phyloP scores from a whole-genome alignment of 2,888 invertebrate genomes.

The Mesodorylaimus sp. region DNA sequence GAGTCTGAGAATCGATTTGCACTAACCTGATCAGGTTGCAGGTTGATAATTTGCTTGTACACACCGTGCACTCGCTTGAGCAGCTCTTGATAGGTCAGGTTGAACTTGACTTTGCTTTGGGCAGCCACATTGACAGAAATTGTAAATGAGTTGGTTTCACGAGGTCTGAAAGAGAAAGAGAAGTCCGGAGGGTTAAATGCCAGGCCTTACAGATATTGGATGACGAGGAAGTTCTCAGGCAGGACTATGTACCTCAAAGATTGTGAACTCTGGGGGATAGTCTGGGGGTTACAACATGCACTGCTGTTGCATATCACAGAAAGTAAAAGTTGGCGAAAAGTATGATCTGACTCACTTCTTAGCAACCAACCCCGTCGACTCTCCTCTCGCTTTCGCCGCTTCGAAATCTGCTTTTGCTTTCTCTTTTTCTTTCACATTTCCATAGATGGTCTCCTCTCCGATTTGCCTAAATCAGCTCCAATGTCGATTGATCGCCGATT shows the following conservation, averaged over 20 bases:
- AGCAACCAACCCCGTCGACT: conserved; percentile 23
- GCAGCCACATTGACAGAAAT: conserved; percentile 50
- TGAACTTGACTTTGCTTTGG: conserved; percentile 46
- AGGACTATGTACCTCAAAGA: no score
- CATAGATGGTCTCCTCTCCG: conserved; percentile 20
- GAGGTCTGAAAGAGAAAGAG: not conserved
- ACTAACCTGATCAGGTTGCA: conserved; percentile 47
- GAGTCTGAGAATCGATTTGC: no score
- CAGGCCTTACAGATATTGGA: no score
- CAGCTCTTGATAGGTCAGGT: conserved; percentile 53
- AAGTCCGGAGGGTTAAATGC: no score
- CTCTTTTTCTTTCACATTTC: conserved; percentile 28
- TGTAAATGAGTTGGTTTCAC: conserved; percentile 44
- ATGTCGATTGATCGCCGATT: no score
- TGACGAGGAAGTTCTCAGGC: no score
- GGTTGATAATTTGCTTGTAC: conserved; percentile 50
- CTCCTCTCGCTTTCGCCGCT: conserved; percentile 22
- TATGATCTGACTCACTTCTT: conserved; percentile 15
- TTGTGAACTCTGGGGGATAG: no score
- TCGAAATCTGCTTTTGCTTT: conserved; percentile 24
- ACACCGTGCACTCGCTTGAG: conserved; percentile 44
- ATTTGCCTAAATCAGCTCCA: conserved; percentile 26
- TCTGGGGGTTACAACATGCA: no score
- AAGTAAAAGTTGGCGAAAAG: conserved; percentile 1
- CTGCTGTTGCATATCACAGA: no score